Evolutionary conservation across 2,888 invertebrate genomes (phyloP).

Genomic region (Cantharis rustica): DNA sequence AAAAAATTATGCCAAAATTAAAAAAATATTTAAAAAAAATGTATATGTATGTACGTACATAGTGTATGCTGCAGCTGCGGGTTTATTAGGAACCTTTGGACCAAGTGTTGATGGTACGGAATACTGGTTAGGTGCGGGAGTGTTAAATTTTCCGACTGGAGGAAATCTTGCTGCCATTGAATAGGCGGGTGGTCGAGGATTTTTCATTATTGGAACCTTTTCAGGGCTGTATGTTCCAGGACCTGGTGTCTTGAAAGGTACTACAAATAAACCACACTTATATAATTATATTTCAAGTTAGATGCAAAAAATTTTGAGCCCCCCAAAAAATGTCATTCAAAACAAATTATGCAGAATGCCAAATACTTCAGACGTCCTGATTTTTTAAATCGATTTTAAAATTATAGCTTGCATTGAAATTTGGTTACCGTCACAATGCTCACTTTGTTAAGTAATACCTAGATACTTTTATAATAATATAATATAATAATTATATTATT

Average conservation of each 20-base stretch:
- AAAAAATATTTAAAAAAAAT: background rate
- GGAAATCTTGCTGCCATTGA: constrained; percentile 60
- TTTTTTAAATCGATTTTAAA: background rate
- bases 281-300: background rate
- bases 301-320: background rate
- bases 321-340: background rate
- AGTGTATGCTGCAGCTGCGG: constrained; percentile 57
- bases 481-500: too few species aligned
- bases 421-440: background rate
- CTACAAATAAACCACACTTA: constrained; percentile 32
- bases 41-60: constrained; percentile 53
- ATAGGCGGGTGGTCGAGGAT: constrained; percentile 63
- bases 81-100: constrained; percentile 59
- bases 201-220: constrained; percentile 59
- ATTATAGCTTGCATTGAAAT: background rate
- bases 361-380: background rate
- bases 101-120: constrained; percentile 59
- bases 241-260: constrained; percentile 59
- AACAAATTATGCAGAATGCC: background rate
- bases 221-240: constrained; percentile 70
- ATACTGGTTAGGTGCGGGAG: constrained; percentile 70
- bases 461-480: too few species aligned
- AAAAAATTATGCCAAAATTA: background rate
- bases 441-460: background rate
- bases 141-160: constrained; percentile 39